These are phyloP conservation scores for Nannospalax galili DNA, from an alignment of 2,113 vertebrate species.

Conservation along the genomic window DNA sequence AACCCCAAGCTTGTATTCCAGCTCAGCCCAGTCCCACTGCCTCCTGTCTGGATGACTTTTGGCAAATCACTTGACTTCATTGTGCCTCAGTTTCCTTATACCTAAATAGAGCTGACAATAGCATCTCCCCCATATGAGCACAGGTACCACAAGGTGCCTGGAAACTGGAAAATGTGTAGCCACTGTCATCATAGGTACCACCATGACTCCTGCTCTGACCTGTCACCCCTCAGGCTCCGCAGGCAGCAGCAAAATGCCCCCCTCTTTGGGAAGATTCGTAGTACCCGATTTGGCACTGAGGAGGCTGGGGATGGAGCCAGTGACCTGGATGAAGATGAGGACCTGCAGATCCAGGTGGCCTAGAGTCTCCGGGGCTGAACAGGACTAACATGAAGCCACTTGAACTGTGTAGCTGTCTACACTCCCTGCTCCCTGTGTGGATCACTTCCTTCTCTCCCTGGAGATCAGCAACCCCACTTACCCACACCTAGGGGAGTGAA, in stretches of 20 bases:
- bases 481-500: background rate
- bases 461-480: rapidly evolving
- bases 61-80: background rate
- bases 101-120: background rate
- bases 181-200: too few species aligned
- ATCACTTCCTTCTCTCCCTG: background rate
- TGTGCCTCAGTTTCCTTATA: background rate
- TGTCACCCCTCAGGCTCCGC: conserved; percentile 87
- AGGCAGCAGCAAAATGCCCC: conserved; percentile 94
- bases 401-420: background rate
- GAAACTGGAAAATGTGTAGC: background rate
- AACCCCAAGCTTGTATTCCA: background rate
- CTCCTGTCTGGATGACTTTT: background rate
- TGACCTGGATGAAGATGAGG: conserved; percentile 93
- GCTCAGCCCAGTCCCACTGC: background rate
- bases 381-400: background rate
- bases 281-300: conserved; percentile 90
- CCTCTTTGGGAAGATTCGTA: conserved; percentile 93
- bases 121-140: background rate
- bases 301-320: conserved; percentile 89
- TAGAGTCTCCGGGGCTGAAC: conserved; percentile 75
- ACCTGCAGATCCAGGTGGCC: conserved; percentile 95
- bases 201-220: background rate
- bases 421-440: background rate
- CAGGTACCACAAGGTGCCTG: background rate